Base-by-base conservation (phyloP, 2,888 invertebrate species). In the Rotaria magnacalcarata region DNA sequence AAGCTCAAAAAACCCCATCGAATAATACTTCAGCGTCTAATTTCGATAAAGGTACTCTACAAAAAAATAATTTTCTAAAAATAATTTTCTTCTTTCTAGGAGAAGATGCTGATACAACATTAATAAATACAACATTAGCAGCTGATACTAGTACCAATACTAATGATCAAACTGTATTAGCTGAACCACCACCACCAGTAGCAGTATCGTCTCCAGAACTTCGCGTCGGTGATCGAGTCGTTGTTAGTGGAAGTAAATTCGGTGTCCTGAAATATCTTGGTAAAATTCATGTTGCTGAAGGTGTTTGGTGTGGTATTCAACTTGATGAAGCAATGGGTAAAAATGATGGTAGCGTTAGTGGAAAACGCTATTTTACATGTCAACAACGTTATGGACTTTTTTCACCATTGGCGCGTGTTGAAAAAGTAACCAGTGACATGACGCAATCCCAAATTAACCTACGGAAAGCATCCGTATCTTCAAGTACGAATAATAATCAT, bases 191-290 rank as follows among this genome's bases (percentile, higher is more conserved):
- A 11, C 34, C 34, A 34, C 34, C 34, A 34, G 2, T 2, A 34
- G 34, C 2, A 34, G 34, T 2, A 34, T n/a, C 24, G 1, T 11
- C 80, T 14, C 7, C 19, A n/a, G 95, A 96, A 92, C 97, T 96
- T 91, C 96, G 96, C 89, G 96, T 97, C 90, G 97, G 97, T 54
- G 95, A 97, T 90, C 93, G 95, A 88, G 95, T 97, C 88, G 97
- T 95, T 95, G 90, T 91, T 21, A 90, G 90, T 34, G 91, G 91
- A 11, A 89, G 89, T 10, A 91, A 91, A 87, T 89, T 90, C 0
- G 91, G 91, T 50, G 87, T 88, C 84, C 92, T 97, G 85, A 93
- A 94, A 88, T 97, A 94, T 90, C 93, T 96, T 88, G 97, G 97
- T 50, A 92, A 93, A 85, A 95, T 97, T 56, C 95, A 96, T 89